These are phyloP conservation scores for Mus minutoides DNA, from an alignment of 2,797 vertebrate genomes.

Conservation along the genomic window DNA sequence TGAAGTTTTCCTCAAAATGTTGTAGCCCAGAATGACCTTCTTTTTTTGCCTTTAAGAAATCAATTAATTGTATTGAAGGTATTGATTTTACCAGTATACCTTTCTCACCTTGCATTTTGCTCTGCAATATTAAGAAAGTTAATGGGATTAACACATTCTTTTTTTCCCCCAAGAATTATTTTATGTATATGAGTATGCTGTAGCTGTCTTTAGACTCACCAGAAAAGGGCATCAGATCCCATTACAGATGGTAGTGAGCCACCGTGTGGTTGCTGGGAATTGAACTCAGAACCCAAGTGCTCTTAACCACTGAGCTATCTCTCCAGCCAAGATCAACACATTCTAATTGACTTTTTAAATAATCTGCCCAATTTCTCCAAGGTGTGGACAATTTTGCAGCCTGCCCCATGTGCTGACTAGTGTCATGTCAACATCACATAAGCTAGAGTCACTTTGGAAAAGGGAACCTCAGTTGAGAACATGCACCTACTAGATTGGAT, in stretches of 20 bases:
- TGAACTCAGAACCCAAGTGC: too few relatives aligned
- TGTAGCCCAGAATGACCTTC: background rate
- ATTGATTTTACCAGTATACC: constrained; percentile 40
- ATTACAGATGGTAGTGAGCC: too few relatives aligned
- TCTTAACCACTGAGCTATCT: too few relatives aligned
- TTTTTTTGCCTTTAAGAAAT: background rate
- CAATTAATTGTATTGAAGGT: constrained; percentile 23
- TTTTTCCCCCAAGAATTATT: too few relatives aligned
- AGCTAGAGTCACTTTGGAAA: background rate
- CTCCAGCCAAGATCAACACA: background rate
- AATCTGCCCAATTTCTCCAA: constrained; percentile 33
- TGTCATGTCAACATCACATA: background rate
- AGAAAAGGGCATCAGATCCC: too few relatives aligned
- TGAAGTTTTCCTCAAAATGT: constrained; percentile 46
- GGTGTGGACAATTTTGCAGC: constrained; percentile 31
- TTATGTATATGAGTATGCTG: too few relatives aligned
- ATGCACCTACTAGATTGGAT: background rate
- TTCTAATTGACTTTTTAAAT: constrained; percentile 52
- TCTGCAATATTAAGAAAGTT: constrained; percentile 48
- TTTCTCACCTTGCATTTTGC: background rate
- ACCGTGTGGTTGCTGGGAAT: too few relatives aligned
- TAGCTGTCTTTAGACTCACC: too few relatives aligned
- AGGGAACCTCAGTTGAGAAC: background rate
- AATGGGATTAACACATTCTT: background rate
- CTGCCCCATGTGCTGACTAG: background rate